Base-by-base conservation (phyloP, 2,113 vertebrate species). In the Romanogobio albipinnatus region DNA sequence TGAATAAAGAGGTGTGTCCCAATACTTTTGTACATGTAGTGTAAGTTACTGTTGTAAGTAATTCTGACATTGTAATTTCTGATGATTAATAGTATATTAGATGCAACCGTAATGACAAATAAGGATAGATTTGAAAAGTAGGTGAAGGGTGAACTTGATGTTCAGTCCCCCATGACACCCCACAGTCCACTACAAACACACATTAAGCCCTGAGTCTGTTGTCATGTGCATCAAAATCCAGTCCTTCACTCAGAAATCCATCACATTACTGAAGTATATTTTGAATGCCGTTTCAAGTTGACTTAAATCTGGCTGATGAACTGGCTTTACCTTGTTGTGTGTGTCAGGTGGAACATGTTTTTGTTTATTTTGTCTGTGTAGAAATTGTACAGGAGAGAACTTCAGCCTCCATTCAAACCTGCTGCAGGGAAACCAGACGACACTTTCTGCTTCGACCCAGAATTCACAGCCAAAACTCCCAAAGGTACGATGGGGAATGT, bases 391-490 rank as follows among this genome's bases (percentile, higher is more conserved):
- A 95, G 97, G 91, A 95, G 95, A 93, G 98, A 99, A 92, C 96
- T 98, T 64, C 96, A 97, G 81, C 97, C 98, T 86, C 98, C 97
- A 0, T 99, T 99, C 91, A 98, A 97, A 92, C 97, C 97, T 83
- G 97, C 97, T 85, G 96, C 97, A 90, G 98, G 98, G 89, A 99
- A 98, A 92, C 96, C 97, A 88, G 97, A 99, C 87, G 97, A 99
- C 91, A 98, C 98, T 3, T 99, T 99, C 93, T 99, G 97, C 93
- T 99, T 99, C 75, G 98, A 99, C 94, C 97, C 98, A 26, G 98
- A 99, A 93, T 99, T 99, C 94, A 99, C 98, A 84, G 97, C 97
- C 90, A 99, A 99, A 96, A 99, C 97, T 51, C 97, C 97, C 88
- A 99, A 99, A 96, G 98, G 98, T 99, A 93, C 82, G 61, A 13